Evolutionary conservation across 2,113 vertebrate species (phyloP).

Genomic region (Lepus timidus): DNA sequence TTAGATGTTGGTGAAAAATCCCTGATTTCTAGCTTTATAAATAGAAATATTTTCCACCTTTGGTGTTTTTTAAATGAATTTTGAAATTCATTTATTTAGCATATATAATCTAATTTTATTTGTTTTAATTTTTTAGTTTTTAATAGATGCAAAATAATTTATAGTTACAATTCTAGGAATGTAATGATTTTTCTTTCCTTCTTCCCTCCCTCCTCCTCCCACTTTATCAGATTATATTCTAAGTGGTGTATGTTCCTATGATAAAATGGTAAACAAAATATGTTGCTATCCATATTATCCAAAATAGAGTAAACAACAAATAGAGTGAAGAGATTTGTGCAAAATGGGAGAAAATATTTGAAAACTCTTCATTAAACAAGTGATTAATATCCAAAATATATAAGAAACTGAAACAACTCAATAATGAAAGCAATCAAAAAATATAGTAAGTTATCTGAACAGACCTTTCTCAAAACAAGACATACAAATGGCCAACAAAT

Average conservation of each 20-base stretch:
- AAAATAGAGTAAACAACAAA: not conserved
- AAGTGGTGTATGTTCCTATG: not conserved
- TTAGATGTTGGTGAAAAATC: constrained; percentile 22
- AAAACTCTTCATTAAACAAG: not conserved
- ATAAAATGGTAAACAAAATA: not conserved
- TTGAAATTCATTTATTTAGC: not conserved
- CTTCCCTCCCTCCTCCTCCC: too few relatives aligned
- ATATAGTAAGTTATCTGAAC: too few relatives aligned
- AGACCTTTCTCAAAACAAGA: too few relatives aligned
- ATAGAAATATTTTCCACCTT: not conserved
- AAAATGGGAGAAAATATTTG: not conserved
- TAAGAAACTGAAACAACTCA: not conserved
- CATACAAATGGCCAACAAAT: too few relatives aligned
- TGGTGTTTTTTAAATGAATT: not conserved
- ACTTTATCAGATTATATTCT: not conserved
- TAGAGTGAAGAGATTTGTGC: not conserved
- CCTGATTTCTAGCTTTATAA: not conserved
- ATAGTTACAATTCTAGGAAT: too few relatives aligned
- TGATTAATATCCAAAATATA: not conserved
- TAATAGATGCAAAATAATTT: too few relatives aligned
- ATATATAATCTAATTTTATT: not conserved
- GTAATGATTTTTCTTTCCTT: too few relatives aligned
- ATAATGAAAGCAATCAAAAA: too few relatives aligned
- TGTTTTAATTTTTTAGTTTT: not conserved
- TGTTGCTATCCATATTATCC: not conserved